These are phyloP conservation scores for Pandemis corylana DNA, from an alignment of 2,888 invertebrate species.

Conservation along the genomic window DNA sequence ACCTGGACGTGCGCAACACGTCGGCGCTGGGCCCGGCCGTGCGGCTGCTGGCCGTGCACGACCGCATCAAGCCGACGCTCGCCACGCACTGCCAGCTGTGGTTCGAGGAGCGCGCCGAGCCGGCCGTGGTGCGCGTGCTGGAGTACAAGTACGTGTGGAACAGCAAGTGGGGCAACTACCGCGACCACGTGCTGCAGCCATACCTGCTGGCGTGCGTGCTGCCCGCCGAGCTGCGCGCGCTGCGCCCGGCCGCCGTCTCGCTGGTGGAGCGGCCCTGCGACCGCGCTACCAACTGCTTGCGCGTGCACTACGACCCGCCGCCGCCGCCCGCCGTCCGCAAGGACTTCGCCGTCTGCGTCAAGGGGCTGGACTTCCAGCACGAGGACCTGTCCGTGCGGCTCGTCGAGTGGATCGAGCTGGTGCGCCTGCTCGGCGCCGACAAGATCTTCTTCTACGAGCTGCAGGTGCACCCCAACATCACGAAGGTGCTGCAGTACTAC, in stretches of 20 bases:
- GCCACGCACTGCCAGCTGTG: slow-evolving; percentile 95
- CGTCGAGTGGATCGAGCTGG: slow-evolving; percentile 97
- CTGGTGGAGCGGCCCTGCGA: slow-evolving; percentile 94
- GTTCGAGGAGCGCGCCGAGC: slow-evolving; percentile 93
- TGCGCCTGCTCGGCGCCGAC: slow-evolving; percentile 94
- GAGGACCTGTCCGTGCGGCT: slow-evolving; percentile 95
- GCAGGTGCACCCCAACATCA: slow-evolving; percentile 96
- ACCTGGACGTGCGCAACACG: slow-evolving; percentile 91
- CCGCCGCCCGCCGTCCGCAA: slow-evolving; percentile 82
- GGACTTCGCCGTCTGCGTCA: slow-evolving; percentile 96
- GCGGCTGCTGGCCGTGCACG: slow-evolving; percentile 94
- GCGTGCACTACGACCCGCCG: slow-evolving; percentile 92
- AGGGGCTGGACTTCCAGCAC: slow-evolving; percentile 96
- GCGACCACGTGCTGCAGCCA: slow-evolving; percentile 95
- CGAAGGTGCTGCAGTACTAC: slow-evolving; percentile 91
- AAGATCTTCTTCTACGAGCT: slow-evolving; percentile 96
- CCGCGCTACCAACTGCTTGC: slow-evolving; percentile 92
- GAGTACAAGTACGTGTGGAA: slow-evolving; percentile 98
- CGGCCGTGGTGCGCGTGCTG: slow-evolving; percentile 91
- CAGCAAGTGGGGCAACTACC: slow-evolving; percentile 97
- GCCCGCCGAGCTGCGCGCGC: slow-evolving; percentile 89
- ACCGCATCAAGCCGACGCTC: slow-evolving; percentile 93
- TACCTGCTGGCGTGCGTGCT: slow-evolving; percentile 95
- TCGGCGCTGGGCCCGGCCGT: slow-evolving; percentile 93
- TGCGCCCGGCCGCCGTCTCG: slow-evolving; percentile 93